Evolutionary conservation across 2,888 invertebrate species (phyloP), one percentile per base, ranked within the genome.

Genomic region (Scaptomyza caliginosa): DNA sequence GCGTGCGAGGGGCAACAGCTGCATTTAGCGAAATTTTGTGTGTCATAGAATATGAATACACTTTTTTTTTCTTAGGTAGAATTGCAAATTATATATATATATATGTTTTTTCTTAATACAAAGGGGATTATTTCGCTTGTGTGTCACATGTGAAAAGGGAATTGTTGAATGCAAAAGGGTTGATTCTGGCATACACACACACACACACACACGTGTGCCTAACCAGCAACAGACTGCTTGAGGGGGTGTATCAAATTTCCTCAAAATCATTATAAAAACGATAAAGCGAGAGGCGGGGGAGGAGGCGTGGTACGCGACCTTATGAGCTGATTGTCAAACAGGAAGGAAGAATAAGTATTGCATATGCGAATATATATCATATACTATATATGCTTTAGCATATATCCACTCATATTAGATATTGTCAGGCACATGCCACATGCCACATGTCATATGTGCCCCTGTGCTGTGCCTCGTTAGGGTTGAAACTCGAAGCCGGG

Each of bases 161-260:
- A 21, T 23, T 57, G 28, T 24, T 39, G 39, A 26, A 34, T 49
- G 63, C 42, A 24, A 28, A 73, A 68, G 71, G 71, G 71, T 72
- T 72, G 73, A 46, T 43, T 46, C 54, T 21, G 21, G 30, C 3
- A 13, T 11, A n/a, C n/a, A n/a, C n/a, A n/a, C n/a, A n/a, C n/a
- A n/a, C 30, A 30, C 30, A 30, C 30, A 57, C 52, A 57, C 67
- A 63, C 67, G 72, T 71, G 73, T 67, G 73, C 42, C 57, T 57
- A 13, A 17, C 43, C 28, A 36, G 46, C 50, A 39, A 17, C 28
- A 13, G 21, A 19, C 24, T 11, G 26, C n/a, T 26, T 38, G 36
- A 52, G 45, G 62, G 77, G 77, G 64, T 57, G 74, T 84, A 81
- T 80, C 74, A 70, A 80, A 81, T 80, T 84, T 81, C 80, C 74